Percentiles rank a stretch among this genome's conserved stretches.
Evolutionary conservation across 1,140 invertebrate genomes (phyloP).

Genomic region (Drosophila malerkotliana): DNA sequence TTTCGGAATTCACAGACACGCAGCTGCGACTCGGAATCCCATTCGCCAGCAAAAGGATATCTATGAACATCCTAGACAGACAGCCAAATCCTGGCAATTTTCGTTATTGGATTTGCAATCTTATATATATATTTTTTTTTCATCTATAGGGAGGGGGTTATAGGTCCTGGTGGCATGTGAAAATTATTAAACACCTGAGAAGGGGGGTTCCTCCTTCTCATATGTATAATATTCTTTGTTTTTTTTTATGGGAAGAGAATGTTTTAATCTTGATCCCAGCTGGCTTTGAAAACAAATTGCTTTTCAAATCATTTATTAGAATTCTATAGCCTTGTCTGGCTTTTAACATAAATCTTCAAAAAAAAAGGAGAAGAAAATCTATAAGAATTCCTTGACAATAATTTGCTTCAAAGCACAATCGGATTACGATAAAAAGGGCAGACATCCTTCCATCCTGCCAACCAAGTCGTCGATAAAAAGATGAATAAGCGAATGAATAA

Average conservation of each 20-base stretch:
- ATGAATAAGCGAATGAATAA: constrained; percentile 48
- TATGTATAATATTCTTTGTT: too few species aligned
- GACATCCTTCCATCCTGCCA: not conserved
- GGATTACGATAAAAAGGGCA: constrained; percentile 41
- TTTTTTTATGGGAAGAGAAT: too few species aligned
- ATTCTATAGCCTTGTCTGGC: too few species aligned
- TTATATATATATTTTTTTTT: not conserved
- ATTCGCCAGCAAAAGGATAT: not conserved
- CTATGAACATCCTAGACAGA: constrained; percentile 10
- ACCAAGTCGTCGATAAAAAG: constrained; percentile 30
- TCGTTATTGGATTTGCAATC: constrained; percentile 48
- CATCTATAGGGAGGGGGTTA: too few species aligned
- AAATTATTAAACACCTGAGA: too few species aligned
- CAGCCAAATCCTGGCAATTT: constrained; percentile 51
- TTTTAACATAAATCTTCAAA: too few species aligned
- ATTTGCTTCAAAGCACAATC: constrained; percentile 63
- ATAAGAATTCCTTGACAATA: constrained; percentile 51
- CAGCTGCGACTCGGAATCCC: constrained; percentile 4
- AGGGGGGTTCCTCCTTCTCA: too few species aligned
- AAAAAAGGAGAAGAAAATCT: constrained; percentile 4
- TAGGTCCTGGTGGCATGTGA: too few species aligned
- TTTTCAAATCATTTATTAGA: too few species aligned
- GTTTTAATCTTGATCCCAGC: too few species aligned
- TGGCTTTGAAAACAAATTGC: too few species aligned
- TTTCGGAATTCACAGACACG: constrained; percentile 28